Evolutionary conservation across 2,797 vertebrate species (phyloP), one percentile per base, ranked within the genome.

Genomic region (Pampus argenteus): DNA sequence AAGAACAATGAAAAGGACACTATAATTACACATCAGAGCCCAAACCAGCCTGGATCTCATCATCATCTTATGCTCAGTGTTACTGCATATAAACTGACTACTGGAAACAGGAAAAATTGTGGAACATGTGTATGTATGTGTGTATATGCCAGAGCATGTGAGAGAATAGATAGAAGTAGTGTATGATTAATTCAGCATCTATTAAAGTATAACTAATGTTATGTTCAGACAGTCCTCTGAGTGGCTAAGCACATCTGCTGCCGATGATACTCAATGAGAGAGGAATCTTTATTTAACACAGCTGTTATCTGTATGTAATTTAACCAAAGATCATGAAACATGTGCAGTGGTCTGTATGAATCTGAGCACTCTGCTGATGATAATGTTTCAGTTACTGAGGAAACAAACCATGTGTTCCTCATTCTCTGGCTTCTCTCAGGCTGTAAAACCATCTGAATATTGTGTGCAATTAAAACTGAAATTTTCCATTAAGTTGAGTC

Each of bases 391-490:
- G 42, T 34, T 44, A 76, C 50, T 42, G 38, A 76, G 59, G 61
- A 38, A 81, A 66, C 42, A 77, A 79, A 80, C 29, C 50, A 73
- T 31, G 50, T 44, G 17, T 69, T 65, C 40, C 74, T 40, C 67
- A 73, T 47, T 68, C 50, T 74, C 58, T 51, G 63, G 58, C 71
- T 51, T 61, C 74, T 48, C 57, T 78, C 42, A 1, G 44, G 48
- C 62, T 48, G 18, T 57, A 52, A 79, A 80, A 81, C 45, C 70
- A 51, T 76, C 66, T 66, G 25, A 74, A 76, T 73, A 70, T 69
- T 71, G 49, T 80, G 70, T 82, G 76, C 82, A 83, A 81, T 75
- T 60, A 78, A 79, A 81, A 83, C 78, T 78, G 67, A 60, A 86
- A 73, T 78, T 60, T 82, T 70, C 70, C 42, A 78, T 49, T 48